Base-by-base conservation (phyloP, 2,113 vertebrate species). In the Zapornia atra region DNA sequence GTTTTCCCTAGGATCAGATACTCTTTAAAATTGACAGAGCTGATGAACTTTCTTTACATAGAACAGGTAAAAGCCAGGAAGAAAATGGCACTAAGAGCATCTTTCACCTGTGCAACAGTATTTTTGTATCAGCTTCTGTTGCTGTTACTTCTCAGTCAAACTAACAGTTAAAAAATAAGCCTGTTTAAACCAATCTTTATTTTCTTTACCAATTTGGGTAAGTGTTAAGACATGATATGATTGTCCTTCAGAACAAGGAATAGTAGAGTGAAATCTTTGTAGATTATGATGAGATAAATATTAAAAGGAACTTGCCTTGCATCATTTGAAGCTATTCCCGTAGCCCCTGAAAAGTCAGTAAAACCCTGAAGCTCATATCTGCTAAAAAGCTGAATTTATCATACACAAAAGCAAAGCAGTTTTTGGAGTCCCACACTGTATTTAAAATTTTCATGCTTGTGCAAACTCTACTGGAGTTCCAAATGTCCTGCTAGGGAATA, bases 381-480 rank as follows among this genome's bases (percentile, higher is more conserved):
- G 4, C 72, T 65, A 53, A 85, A 94, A 82, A 82, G 44, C 50
- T 94, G 64, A 40, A 60, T 95, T 90, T 96, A 94, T 65, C 64
- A 48, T 87, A 31, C 53, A 89, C 53, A 86, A 78, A 50, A 89
- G 68, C 66, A 68, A 80, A 91, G 59, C 38, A 7, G 77, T 53
- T 68, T 90, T 95, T 88, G 25, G 71, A 92, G 17, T 84, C 38
- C 91, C 46, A 71, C 40, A 21, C 80, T 78, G 26, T 80, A 84
- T 94, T 92, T 82, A 56, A 91, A 91, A 79, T 96, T 82, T 92
- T 64, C 22, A 46, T 90, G 25, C 79, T 91, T 96, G 50, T 94
- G 82, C 63, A 94, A 61, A 89, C 65, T 70, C n/a, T 87, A 63
- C 64, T 89, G 50, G 64, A 56, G 65, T 86, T 95, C 89, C 26